These are phyloP conservation scores for Xerus inauris DNA, from an alignment of 2,113 vertebrate species.

Conservation along the genomic window DNA sequence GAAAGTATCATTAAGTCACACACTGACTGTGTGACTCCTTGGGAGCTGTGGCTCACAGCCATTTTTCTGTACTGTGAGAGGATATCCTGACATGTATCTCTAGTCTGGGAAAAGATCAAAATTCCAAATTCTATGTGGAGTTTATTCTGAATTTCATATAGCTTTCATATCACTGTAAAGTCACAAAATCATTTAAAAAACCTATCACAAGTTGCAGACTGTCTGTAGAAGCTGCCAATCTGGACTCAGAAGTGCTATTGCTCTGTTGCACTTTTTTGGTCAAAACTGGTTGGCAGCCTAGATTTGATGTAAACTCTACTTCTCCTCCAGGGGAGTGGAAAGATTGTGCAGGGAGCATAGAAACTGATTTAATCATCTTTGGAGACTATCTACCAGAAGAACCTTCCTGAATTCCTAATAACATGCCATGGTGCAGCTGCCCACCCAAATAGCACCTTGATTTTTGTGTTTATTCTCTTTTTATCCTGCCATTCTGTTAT, in stretches of 20 bases:
- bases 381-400: not conserved
- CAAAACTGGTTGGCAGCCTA: not conserved
- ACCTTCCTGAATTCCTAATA: not conserved
- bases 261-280: not conserved
- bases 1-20: not conserved
- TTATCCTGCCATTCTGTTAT: not conserved
- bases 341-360: not conserved
- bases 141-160: not conserved
- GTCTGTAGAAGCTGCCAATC: not conserved
- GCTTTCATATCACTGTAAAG: not conserved
- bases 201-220: not conserved
- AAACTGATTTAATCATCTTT: not conserved
- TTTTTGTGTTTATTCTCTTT: not conserved
- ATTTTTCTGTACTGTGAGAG: not conserved
- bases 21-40: not conserved
- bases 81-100: not conserved
- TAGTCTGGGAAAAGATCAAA: not conserved
- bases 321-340: not conserved
- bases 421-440: not conserved
- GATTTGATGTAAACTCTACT: not conserved
- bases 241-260: not conserved
- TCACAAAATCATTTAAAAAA: not conserved
- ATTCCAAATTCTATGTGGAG: not conserved
- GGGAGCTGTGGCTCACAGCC: not conserved
- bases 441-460: not conserved